Evolutionary conservation across 2,113 vertebrate species (phyloP).

Genomic region (Nothocercus nigrocapillus): DNA sequence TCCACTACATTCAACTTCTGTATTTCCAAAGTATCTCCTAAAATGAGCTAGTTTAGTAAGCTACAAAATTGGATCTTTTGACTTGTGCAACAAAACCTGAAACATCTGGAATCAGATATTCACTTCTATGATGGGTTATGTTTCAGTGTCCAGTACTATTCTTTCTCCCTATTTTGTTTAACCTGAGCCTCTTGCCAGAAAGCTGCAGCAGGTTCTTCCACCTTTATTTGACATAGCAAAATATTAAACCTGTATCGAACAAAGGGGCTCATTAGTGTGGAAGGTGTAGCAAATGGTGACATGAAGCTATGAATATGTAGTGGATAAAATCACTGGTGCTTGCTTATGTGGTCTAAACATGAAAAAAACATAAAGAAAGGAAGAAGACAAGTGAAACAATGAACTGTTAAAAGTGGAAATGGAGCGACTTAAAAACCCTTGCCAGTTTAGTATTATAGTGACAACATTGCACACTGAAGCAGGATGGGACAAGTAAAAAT

Average conservation of each 20-base stretch:
- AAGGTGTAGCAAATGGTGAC: conserved; percentile 54
- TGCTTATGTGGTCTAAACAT: conserved; percentile 66
- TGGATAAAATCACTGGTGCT: conserved; percentile 58
- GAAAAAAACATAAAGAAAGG: conserved; percentile 61
- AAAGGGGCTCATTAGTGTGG: conserved; percentile 68
- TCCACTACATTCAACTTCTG: neutral
- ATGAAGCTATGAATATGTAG: conserved; percentile 47
- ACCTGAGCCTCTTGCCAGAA: conserved; percentile 78
- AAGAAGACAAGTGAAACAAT: conserved; percentile 75
- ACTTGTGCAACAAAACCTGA: conserved; percentile 17
- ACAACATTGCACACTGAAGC: conserved; percentile 64
- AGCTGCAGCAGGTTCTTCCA: conserved; percentile 71
- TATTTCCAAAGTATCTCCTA: neutral
- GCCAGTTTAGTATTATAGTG: conserved; percentile 78
- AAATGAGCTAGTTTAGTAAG: neutral
- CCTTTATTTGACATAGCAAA: conserved; percentile 39
- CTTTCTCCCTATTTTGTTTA: conserved; percentile 36
- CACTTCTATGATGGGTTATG: neutral
- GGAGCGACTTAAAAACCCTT: conserved; percentile 76
- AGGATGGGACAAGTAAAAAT: conserved; percentile 52
- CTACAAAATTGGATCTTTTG: conserved; percentile 14
- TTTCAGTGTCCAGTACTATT: neutral
- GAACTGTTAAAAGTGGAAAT: conserved; percentile 80
- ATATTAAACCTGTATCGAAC: conserved; percentile 49
- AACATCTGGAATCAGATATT: neutral